These are phyloP conservation scores for Athalia circularis DNA, from an alignment of 2,888 invertebrate species.

Conservation along the genomic window DNA sequence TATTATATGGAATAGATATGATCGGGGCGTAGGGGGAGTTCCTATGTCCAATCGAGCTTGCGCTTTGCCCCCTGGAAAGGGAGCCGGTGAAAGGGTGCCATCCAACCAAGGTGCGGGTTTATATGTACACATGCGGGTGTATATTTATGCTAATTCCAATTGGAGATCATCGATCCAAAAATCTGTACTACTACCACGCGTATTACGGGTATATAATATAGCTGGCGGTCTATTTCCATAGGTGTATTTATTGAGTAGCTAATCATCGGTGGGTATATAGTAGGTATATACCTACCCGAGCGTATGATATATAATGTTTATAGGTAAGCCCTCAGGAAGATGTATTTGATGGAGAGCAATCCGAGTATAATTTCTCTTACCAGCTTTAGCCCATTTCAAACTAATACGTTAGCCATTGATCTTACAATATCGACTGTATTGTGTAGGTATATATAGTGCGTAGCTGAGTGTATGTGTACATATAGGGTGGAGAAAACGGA, in stretches of 20 bases:
- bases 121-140: slow-evolving; percentile 12
- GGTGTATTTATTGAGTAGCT: no score
- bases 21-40: neutral
- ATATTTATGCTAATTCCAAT: slow-evolving; percentile 23
- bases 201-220: neutral
- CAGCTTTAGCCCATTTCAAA: no score
- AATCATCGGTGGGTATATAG: no score
- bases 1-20: slow-evolving; percentile 12
- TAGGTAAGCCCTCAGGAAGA: no score
- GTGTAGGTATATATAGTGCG: no score
- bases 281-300: no score
- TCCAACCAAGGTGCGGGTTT: neutral
- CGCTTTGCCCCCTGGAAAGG: slow-evolving; percentile 1
- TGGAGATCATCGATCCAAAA: slow-evolving; percentile 28
- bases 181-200: slow-evolving; percentile 12
- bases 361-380: neutral
- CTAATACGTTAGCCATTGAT: slow-evolving; percentile 14
- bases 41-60: neutral
- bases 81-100: slow-evolving; percentile 1
- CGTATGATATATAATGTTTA: no score
- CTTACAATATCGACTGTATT: slow-evolving; percentile 9
- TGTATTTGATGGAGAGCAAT: no score
- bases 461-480: no score
- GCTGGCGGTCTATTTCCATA: neutral
- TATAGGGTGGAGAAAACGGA: neutral